Evolutionary conservation across 2,797 vertebrate species (phyloP), one percentile per base, ranked within the genome.

Genomic region (Aplochiton taeniatus): DNA sequence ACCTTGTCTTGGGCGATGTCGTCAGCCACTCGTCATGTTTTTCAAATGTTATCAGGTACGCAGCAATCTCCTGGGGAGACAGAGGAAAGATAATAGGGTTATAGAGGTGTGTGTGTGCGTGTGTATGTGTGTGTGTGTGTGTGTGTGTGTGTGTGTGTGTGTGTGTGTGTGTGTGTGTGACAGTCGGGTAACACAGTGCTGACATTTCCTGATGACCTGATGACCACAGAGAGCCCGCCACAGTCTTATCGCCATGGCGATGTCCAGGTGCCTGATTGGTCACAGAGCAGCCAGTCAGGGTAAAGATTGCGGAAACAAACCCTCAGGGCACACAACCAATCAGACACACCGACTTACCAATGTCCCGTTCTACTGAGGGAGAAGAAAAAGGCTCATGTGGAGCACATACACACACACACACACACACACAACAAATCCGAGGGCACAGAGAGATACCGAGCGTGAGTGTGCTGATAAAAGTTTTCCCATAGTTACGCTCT

Each of bases 1-100:
- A 98, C 97, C 97, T 96, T 88, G 96, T 98, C 94, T 98, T 98
- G 88, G 96, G 97, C 89, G 97, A 98, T 69, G 97, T 98, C 74
- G 96, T 98, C 85, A 98, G 94, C 97, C 97, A 98, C 92, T 98
- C 97, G 89, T 98, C 96, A 73, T 98, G 96, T 87, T 98, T 98
- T 91, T 98, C 97, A 89, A 98, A 98, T 59, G 97, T 98, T 93
- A 98, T 98, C 94, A 98, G 94, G 93, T 98, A 98, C 83, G 96
- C 97, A 86, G 97, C 97, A 82, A 98, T 93, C 87, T 93, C 92
- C 92, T 93, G 65, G 66, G 85, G 60, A 85, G 74, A 84, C 61
- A 83, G 75, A 87, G 70, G 74, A 69, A 77, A 74, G 65, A 82
- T 61, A 72, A 49, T 78, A 70, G 81, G 78, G 79, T 88, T 41